Evolutionary conservation across 2,797 vertebrate species (phyloP).

Genomic region (Echeneis naucrates): DNA sequence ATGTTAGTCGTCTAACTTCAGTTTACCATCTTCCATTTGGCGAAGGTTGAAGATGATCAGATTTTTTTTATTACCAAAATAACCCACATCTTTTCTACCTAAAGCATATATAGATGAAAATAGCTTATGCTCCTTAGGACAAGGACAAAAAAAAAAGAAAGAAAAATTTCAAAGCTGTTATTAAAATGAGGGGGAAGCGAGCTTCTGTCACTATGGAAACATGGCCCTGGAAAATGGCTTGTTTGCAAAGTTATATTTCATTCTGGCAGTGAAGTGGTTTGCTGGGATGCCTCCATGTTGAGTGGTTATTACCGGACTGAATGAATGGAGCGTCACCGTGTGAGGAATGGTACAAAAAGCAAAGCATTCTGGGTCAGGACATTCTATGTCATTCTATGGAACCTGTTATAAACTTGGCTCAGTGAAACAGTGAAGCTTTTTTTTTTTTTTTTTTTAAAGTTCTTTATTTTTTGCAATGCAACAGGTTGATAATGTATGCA

Average conservation of each 20-base stretch:
- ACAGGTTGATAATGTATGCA: too few relatives aligned
- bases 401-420: constrained; percentile 29
- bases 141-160: too few relatives aligned
- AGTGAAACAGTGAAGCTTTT: not conserved
- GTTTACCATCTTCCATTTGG: not conserved
- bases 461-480: too few relatives aligned
- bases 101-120: not conserved
- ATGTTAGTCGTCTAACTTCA: not conserved
- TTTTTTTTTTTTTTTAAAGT: too few relatives aligned
- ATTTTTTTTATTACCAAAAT: not conserved
- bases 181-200: constrained; percentile 30
- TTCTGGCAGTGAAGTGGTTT: constrained; percentile 60
- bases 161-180: constrained; percentile 13
- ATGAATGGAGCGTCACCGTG: constrained; percentile 56
- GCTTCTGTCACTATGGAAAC: constrained; percentile 51
- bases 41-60: constrained; percentile 2
- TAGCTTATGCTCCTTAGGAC: not conserved
- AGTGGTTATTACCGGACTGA: constrained; percentile 68
- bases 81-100: not conserved
- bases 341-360: constrained; percentile 55
- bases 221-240: constrained; percentile 32
- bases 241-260: constrained; percentile 59
- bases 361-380: constrained; percentile 32
- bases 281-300: constrained; percentile 59
- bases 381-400: constrained; percentile 1